Evolutionary conservation across 2,888 invertebrate genomes (phyloP).

Genomic region (Thera britannica): DNA sequence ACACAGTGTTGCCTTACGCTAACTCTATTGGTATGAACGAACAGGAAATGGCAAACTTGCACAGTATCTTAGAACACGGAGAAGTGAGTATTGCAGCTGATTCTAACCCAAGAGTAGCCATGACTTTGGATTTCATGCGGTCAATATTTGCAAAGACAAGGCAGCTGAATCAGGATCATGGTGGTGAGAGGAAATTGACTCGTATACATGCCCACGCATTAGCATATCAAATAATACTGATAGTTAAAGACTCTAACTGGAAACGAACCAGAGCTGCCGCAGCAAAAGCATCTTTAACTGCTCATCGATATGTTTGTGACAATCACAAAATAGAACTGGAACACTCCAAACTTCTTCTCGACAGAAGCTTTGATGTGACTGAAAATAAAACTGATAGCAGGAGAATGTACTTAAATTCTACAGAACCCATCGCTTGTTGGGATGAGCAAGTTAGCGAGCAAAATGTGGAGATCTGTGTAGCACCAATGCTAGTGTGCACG

Average conservation of each 20-base stretch:
- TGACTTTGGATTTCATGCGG: slow-evolving; percentile 92
- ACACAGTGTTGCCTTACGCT: slow-evolving; percentile 88
- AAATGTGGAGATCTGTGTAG: slow-evolving; percentile 89
- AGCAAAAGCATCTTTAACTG: slow-evolving; percentile 92
- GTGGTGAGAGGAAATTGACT: slow-evolving; percentile 85
- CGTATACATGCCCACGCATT: slow-evolving; percentile 94
- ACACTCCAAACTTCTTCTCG: slow-evolving; percentile 87
- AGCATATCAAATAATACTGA: slow-evolving; percentile 94
- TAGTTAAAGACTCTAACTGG: slow-evolving; percentile 88
- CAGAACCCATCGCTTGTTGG: slow-evolving; percentile 93
- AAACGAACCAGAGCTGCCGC: slow-evolving; percentile 91
- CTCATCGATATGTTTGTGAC: slow-evolving; percentile 92
- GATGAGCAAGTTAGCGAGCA: slow-evolving; percentile 84
- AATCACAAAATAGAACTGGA: slow-evolving; percentile 83
- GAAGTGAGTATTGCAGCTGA: slow-evolving; percentile 90
- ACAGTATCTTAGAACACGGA: slow-evolving; percentile 88
- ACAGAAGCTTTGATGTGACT: slow-evolving; percentile 93
- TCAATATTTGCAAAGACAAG: slow-evolving; percentile 57
- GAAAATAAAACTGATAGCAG: slow-evolving; percentile 77
- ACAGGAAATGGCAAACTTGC: slow-evolving; percentile 92
- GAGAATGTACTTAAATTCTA: slow-evolving; percentile 87
- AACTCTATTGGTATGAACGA: slow-evolving; percentile 96
- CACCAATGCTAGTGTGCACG: slow-evolving; percentile 93
- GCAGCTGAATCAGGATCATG: slow-evolving; percentile 65
- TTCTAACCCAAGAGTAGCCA: slow-evolving; percentile 91